Evolutionary conservation across 2,888 invertebrate genomes (phyloP).

Genomic region (Philhelius pedissequus): DNA sequence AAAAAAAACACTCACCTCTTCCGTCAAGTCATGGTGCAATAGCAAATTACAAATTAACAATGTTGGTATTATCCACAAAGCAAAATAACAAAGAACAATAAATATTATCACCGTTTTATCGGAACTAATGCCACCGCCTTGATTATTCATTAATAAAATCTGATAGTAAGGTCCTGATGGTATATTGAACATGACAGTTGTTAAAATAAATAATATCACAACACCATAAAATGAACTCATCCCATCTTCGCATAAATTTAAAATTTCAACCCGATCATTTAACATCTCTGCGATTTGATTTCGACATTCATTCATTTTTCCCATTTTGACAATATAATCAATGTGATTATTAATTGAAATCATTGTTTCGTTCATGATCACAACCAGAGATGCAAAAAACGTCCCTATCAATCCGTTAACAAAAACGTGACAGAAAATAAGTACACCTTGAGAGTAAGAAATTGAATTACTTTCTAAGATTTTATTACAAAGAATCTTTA

Average conservation of each 20-base stretch:
- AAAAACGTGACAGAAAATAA: background rate
- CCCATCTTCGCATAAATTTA: conserved; percentile 65
- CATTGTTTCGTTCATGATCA: background rate
- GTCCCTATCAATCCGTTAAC: background rate
- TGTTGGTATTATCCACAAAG: conserved; percentile 69
- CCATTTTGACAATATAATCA: background rate
- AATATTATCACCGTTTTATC: background rate
- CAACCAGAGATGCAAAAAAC: conserved; percentile 1
- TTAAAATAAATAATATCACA: conserved; percentile 67
- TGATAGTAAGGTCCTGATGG: conserved; percentile 70
- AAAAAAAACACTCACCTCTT: conserved; percentile 70
- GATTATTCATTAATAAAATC: conserved; percentile 46
- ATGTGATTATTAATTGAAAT: background rate
- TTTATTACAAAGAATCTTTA: background rate
- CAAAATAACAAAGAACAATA: background rate
- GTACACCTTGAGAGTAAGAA: background rate
- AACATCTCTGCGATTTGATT: background rate
- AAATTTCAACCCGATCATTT: background rate
- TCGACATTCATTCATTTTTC: background rate
- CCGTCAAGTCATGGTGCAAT: conserved; percentile 57
- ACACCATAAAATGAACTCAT: conserved; percentile 70
- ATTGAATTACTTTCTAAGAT: background rate
- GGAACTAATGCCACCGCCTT: no score
- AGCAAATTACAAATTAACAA: conserved; percentile 56
- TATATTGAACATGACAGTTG: conserved; percentile 63